Evolutionary conservation across 2,797 vertebrate species (phyloP).

Genomic region (Enteromius radiatus): DNA sequence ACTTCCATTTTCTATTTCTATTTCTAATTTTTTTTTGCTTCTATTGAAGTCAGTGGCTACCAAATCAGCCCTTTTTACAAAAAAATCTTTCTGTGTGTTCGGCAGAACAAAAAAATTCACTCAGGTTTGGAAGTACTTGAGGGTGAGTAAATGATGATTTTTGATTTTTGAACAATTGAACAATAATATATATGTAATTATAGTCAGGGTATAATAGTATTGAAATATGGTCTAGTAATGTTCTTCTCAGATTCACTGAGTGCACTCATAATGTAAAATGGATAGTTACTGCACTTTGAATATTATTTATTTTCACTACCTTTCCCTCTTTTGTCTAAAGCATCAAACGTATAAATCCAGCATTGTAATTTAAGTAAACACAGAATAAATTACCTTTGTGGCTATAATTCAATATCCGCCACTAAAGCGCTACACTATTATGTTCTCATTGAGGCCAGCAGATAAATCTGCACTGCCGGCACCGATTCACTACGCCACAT

Average conservation of each 20-base stretch:
- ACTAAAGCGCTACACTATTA: slow-evolving; percentile 81
- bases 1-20: no score
- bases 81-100: no score
- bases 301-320: not conserved
- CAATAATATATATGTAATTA: no score
- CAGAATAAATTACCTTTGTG: slow-evolving; percentile 85
- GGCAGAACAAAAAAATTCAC: no score
- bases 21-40: no score
- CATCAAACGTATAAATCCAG: slow-evolving; percentile 66
- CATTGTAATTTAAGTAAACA: slow-evolving; percentile 76
- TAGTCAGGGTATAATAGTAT: not conserved
- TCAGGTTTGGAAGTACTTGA: no score
- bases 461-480: slow-evolving; percentile 84
- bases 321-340: slow-evolving; percentile 11
- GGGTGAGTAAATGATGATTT: no score
- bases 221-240: not conserved
- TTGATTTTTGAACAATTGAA: no score
- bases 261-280: not conserved
- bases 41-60: no score
- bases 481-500: slow-evolving; percentile 84
- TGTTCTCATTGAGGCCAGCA: slow-evolving; percentile 76
- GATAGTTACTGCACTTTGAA: not conserved
- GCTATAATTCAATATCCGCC: slow-evolving; percentile 76
- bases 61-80: no score
- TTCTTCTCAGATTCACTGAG: slow-evolving; percentile 50